Evolutionary conservation across 1,140 invertebrate species (phyloP), one percentile per base, ranked within the genome.

Genomic region (Caenorhabditis brenneri): DNA sequence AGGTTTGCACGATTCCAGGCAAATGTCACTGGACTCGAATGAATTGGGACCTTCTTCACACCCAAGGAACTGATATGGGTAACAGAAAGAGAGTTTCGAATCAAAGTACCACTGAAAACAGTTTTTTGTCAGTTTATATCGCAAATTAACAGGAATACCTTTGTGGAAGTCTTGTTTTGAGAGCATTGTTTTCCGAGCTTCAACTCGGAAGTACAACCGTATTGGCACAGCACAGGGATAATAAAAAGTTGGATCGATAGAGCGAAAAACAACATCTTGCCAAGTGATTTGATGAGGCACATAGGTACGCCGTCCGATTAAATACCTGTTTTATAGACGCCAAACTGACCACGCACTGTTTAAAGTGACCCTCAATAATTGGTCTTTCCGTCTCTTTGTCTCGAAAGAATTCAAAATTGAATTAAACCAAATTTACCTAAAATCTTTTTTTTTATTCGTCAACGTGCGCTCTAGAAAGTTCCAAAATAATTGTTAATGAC

Each of bases 291-390:
- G 53, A 51, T n/a, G 0, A n/a, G 58, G 58, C 58, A 65, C 58
- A 19, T 33, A 16, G 29, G 58, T 33, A 27, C n/a, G 29, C 16
- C 12, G 22, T 33, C 16, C 19, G 3, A 65, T 65, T 65, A 65
- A 19, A 65, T 65, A 65, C 58, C 58, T 65, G 58, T 65, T 65
- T 65, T 65, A 16, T 33, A 65, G 58, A 65, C 29, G 58, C 29
- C 29, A n/a, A 33, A 65, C 24, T 65, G 29, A n/a, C 31, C 58
- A 65, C 58, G 24, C 1, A 42, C 42, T 74, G 65, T 74, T 74
- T 74, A 74, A 39, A 74, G 36, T 74, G 65, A 74, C 65, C 65
- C 65, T 22, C 36, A 42, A 24, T 39, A 19, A 46, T 74, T 42
- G 33, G 10, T 74, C 65, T 74, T 42, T 74, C 2, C 36, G 33